phyloP scores from a whole-genome alignment of 1,140 invertebrate genomes.

The Nebria ingens region DNA sequence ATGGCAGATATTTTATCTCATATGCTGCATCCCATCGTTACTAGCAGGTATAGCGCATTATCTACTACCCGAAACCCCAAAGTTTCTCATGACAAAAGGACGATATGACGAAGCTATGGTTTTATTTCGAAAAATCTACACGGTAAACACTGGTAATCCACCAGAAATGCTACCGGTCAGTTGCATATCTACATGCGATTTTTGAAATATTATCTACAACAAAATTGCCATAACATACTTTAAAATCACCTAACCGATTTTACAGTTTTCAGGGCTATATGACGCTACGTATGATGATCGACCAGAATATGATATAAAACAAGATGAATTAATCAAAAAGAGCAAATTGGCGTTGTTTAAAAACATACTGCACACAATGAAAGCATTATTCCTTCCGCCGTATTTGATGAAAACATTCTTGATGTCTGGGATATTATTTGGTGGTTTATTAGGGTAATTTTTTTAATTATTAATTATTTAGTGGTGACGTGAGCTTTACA shows the following conservation, averaged over 20 bases:
- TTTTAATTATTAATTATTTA: neutral
- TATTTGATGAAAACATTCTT: neutral
- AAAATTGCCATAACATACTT: no score
- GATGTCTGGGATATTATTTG: neutral
- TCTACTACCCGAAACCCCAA: conserved; percentile 68
- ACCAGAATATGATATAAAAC: neutral
- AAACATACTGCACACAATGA: neutral
- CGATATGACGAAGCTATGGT: conserved; percentile 51
- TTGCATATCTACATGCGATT: no score
- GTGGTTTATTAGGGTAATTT: neutral
- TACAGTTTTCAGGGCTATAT: neutral
- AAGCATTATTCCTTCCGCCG: neutral
- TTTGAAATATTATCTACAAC: no score
- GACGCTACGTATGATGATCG: neutral
- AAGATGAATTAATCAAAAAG: neutral
- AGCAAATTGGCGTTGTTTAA: neutral
- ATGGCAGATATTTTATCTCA: conserved; percentile 63
- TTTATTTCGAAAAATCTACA: conserved; percentile 46
- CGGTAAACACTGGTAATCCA: conserved; percentile 45
- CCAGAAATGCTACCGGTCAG: conserved; percentile 49
- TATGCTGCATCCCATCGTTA: conserved; percentile 52
- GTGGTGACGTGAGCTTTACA: neutral
- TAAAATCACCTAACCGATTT: neutral
- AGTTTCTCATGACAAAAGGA: conserved; percentile 62
- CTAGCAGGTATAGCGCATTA: conserved; percentile 47